phyloP scores from a whole-genome alignment of 2,888 invertebrate genomes.

The Panzeria rudis region DNA sequence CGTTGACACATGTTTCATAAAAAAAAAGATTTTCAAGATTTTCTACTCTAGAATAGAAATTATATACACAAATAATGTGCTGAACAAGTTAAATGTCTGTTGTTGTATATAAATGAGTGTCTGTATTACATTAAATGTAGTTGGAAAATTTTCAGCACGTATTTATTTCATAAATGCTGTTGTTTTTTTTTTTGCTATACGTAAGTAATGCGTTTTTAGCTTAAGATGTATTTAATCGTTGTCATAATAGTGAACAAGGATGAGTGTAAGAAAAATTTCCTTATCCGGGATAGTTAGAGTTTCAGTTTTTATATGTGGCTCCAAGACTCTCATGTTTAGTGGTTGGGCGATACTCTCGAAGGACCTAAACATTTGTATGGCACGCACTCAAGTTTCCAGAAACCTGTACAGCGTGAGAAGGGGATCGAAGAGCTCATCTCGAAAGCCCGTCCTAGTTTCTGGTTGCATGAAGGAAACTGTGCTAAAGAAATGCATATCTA shows the following conservation, averaged over 20 bases:
- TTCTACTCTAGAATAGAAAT: conserved; percentile 35
- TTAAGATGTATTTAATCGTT: neutral
- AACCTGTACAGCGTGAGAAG: too few species aligned
- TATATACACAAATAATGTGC: neutral
- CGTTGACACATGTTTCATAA: conserved; percentile 63
- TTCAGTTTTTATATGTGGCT: neutral
- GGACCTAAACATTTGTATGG: too few species aligned
- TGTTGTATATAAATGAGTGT: neutral
- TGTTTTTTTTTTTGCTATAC: neutral
- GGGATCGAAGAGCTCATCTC: too few species aligned
- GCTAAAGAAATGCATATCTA: neutral
- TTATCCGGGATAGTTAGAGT: neutral
- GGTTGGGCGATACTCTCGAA: neutral
- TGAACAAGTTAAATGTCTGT: conserved; percentile 8
- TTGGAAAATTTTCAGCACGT: conserved; percentile 36
- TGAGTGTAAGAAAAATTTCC: neutral
- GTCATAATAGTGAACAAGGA: neutral
- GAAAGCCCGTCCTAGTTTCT: too few species aligned
- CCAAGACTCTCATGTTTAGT: neutral
- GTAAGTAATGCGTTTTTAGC: neutral
- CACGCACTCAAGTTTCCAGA: too few species aligned
- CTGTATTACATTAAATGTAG: neutral
- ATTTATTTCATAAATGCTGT: conserved; percentile 22
- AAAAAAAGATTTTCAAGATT: conserved; percentile 61
- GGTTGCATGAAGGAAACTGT: too few species aligned